Percentiles rank a stretch among this genome's conserved stretches.
phyloP scores from a whole-genome alignment of 1,140 invertebrate genomes.

The Harpegnathos saltator region DNA sequence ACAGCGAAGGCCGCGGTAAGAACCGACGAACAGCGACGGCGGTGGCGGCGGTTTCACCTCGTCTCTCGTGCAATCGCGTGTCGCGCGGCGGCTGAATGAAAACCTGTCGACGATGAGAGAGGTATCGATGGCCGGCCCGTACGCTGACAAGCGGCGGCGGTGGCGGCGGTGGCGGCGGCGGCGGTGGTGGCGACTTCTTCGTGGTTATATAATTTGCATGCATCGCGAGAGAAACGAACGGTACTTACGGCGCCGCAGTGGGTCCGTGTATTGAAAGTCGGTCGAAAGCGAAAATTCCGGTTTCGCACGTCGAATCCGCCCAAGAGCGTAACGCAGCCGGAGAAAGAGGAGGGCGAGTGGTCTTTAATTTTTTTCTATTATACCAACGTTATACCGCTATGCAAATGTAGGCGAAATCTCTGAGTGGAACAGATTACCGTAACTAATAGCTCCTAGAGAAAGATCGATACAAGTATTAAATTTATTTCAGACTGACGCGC shows the following conservation, averaged over 20 bases:
- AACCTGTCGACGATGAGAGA: conserved; percentile 60
- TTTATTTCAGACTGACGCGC: neutral
- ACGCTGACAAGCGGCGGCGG: conserved; percentile 51
- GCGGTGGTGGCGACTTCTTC: too few relatives aligned
- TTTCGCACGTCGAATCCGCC: conserved; percentile 25
- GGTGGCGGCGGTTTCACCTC: conserved; percentile 38
- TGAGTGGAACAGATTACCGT: neutral
- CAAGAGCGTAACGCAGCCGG: neutral
- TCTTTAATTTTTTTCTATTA: neutral
- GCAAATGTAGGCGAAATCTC: neutral
- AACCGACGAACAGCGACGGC: neutral
- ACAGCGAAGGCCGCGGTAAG: conserved; percentile 45
- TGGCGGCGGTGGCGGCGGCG: too few relatives aligned
- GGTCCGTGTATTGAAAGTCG: conserved; percentile 31
- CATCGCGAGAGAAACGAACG: conserved; percentile 33
- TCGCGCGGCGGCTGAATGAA: conserved; percentile 41
- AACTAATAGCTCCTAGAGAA: neutral
- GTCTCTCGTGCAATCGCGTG: conserved; percentile 53
- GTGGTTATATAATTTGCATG: conserved; percentile 48
- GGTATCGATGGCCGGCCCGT: conserved; percentile 47
- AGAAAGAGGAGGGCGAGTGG: too few relatives aligned
- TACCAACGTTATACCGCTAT: too few relatives aligned
- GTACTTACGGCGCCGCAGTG: conserved; percentile 19
- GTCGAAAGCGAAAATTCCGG: conserved; percentile 52
- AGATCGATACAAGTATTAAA: neutral